Base-by-base conservation (phyloP, 2,797 vertebrate species). In the Clarias platycephalus region DNA sequence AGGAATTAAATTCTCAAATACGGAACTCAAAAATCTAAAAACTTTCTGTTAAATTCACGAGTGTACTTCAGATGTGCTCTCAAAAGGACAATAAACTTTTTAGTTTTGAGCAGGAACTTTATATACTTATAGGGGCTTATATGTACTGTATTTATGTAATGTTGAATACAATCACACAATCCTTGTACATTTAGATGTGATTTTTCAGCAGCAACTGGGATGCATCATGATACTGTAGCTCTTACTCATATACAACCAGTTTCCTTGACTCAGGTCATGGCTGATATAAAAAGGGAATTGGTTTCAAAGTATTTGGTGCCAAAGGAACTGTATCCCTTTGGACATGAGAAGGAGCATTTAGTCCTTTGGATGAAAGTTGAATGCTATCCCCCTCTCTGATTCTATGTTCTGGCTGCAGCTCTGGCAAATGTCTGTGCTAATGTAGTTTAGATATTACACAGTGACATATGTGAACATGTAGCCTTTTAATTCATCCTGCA, bases 401-500 rank as follows among this genome's bases (percentile, higher is more conserved):
- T 63, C 58, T 62, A 2, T 63, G 58, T 44, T 44, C 22, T 34
- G 37, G 71, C 44, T 34, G 12, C 15, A 72, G 7, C 55, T 31
- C 34, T 60, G 68, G 40, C n/a, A 40, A 40, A 62, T 40, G 10
- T 80, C 40, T 75, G 22, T 12, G 49, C 13, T 13, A 68, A 55
- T 60, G 75, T 37, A 40, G 28, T 76, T 76, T 85, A 77, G 16
- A 68, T 60, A 74, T 44, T 18, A 8, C 58, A 80, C 28, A 3
- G 57, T 68, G 80, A 75, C 78, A 26, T 77, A 66, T 28, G 34
- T 76, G 55, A 86, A 84, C 44, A 24, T 83, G 20, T 28, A 66
- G 81, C 55, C 80, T 88, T 87, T 67, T 62, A 84, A 74, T 84
- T 70, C 60, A 63, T 34, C 74, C 79, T 72, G 26, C 77, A 88